These are phyloP conservation scores for Musca domestica DNA, from an alignment of 1,140 invertebrate genomes.

Conservation along the genomic window DNA sequence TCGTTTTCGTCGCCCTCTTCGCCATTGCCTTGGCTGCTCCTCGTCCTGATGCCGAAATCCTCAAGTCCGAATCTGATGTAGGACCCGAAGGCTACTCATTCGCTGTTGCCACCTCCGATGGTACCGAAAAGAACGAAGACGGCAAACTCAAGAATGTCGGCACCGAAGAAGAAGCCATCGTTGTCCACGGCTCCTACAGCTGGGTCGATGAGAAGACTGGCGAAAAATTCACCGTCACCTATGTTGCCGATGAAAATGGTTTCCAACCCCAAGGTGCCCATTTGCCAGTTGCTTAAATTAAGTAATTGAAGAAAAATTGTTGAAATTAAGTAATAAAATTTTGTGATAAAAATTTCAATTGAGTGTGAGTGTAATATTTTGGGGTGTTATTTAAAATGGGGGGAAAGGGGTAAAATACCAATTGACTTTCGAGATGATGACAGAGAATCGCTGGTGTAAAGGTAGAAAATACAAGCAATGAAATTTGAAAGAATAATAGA, in stretches of 20 bases:
- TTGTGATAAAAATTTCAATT: no score
- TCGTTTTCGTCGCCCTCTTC: constrained; percentile 25
- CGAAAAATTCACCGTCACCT: constrained; percentile 60
- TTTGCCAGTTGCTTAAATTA: constrained; percentile 45
- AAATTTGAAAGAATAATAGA: no score
- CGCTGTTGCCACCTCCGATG: constrained; percentile 62
- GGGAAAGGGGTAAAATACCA: no score
- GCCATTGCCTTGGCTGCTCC: constrained; percentile 27
- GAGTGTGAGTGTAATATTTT: no score
- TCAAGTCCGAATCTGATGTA: constrained; percentile 25
- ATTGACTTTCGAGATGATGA: no score
- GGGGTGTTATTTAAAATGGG: no score
- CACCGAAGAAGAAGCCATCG: constrained; percentile 59
- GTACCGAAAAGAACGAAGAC: constrained; percentile 61
- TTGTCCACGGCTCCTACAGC: constrained; percentile 61
- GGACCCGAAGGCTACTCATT: constrained; percentile 20
- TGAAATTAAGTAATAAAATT: no score
- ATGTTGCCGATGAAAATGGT: constrained; percentile 65
- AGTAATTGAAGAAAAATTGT: no score
- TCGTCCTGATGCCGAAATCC: constrained; percentile 8
- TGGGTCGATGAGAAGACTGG: constrained; percentile 65
- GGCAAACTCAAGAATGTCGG: constrained; percentile 65
- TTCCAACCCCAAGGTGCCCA: constrained; percentile 59
- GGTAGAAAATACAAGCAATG: no score
- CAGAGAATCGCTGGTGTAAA: no score